phyloP scores from a whole-genome alignment of 2,888 invertebrate genomes.

The Cyrtodaria siliqua region DNA sequence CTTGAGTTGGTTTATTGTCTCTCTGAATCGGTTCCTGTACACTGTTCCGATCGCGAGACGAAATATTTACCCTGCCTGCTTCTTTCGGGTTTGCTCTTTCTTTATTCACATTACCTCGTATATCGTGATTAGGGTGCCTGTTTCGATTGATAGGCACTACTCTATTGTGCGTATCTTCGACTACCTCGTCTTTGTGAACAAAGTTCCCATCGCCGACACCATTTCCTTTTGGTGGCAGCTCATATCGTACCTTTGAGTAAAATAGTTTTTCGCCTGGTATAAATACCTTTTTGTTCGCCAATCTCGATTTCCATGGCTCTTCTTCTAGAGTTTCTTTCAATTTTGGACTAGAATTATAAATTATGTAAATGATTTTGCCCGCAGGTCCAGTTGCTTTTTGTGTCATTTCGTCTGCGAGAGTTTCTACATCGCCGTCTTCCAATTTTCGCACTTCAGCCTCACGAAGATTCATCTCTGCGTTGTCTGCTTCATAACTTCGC shows the following conservation, averaged over 20 bases:
- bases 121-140: no score
- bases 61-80: no score
- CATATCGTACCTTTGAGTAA: conserved; percentile 67
- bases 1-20: no score
- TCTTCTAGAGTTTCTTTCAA: conserved; percentile 44
- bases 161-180: no score
- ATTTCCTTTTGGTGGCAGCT: conserved; percentile 56
- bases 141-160: no score
- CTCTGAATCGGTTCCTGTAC: no score
- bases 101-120: no score
- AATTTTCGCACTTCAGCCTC: conserved; percentile 16
- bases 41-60: no score
- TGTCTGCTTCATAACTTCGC: conserved; percentile 49
- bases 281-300: conserved; percentile 52
- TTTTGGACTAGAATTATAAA: conserved; percentile 13
- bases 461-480: conserved; percentile 44
- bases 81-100: no score
- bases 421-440: background rate
- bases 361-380: conserved; percentile 40
- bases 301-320: conserved; percentile 64
- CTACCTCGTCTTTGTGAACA: background rate
- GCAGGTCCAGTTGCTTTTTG: conserved; percentile 12
- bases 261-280: conserved; percentile 59
- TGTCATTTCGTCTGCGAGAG: conserved; percentile 6
- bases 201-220: conserved; percentile 34